A percentile compares a stretch with the other conserved stretches of the same genome.
These are phyloP conservation scores for Lutjanus erythropterus DNA, from an alignment of 2,113 vertebrate genomes.

Conservation along the genomic window DNA sequence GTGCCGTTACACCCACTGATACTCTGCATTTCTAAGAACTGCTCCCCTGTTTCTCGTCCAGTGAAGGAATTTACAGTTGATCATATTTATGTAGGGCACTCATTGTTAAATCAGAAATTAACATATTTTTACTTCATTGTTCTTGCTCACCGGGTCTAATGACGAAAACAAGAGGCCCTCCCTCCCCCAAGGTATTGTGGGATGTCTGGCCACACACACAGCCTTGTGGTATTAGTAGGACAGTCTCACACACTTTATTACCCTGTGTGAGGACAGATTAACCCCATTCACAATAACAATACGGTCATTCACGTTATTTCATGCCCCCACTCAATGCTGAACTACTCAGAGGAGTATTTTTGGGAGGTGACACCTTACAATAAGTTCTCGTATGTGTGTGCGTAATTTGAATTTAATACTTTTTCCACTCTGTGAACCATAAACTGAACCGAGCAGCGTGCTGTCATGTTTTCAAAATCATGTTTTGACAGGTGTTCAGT, in stretches of 20 bases:
- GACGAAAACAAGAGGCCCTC: conserved; percentile 30
- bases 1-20: neutral
- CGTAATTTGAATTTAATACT: too few relatives aligned
- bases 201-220: conserved; percentile 26
- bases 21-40: conserved; percentile 46
- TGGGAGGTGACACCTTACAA: too few relatives aligned
- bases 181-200: conserved; percentile 24
- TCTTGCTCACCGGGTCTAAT: conserved; percentile 17
- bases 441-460: too few relatives aligned
- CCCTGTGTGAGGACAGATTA: conserved; percentile 40
- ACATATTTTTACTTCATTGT: conserved; percentile 45
- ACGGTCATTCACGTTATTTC: conserved; percentile 17
- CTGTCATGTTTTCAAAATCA: too few relatives aligned
- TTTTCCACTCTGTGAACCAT: too few relatives aligned
- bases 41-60: neutral
- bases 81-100: neutral
- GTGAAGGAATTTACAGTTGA: conserved; percentile 9
- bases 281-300: conserved; percentile 37
- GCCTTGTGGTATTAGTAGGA: conserved; percentile 29
- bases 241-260: conserved; percentile 1
- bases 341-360: conserved; percentile 1
- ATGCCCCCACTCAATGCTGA: neutral
- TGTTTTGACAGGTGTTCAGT: too few relatives aligned
- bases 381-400: too few relatives aligned
- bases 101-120: neutral